Base-by-base conservation (phyloP, 2,888 invertebrate species). In the Venusia cambrica region DNA sequence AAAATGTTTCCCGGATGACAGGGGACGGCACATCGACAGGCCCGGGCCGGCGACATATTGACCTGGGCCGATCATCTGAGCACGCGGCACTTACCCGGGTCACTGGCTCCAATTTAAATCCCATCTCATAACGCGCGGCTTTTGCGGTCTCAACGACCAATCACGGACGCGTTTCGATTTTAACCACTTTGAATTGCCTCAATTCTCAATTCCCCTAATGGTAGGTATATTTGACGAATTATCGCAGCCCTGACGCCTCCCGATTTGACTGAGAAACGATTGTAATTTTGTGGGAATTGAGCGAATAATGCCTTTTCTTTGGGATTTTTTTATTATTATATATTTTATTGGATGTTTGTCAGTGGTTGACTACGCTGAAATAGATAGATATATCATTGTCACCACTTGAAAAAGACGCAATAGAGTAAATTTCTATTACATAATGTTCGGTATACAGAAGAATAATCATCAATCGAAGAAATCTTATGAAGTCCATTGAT, bases 81-180 rank as follows among this genome's bases (percentile, higher is more conserved):
- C 35, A 22, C 36, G 17, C 38, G 33, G 24, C 27, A 21, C 31
- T 22, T 37, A 34, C 29, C 28, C 65, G 63, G 71, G 57, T 74
- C 69, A 66, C 56, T 65, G 72, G 51, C 66, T 64, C 66, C 62
- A 72, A 73, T 74, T 71, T 66, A 59, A 69, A 63, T 54, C 55
- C 51, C 57, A 62, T 61, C 64, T 55, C 61, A 70, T 64, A 61
- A 52, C 55, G 47, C 15, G 40, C 27, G 42, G 37, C 48, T 36
- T 45, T 51, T 41, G 38, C 42, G 35, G 39, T 29, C 22, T 22
- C 14, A 34, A 29, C 37, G 29, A 28, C 29, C 32, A 34, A 28
- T 44, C 32, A 24, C 39, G 20, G 26, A 15, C 39, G 24, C 33
- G 48, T 51, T 45, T 43, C 30, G 38, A 43, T 41, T 46, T 46